Evolutionary conservation across 1,140 invertebrate species (phyloP).

Genomic region (Pemphigus obesinymphae): DNA sequence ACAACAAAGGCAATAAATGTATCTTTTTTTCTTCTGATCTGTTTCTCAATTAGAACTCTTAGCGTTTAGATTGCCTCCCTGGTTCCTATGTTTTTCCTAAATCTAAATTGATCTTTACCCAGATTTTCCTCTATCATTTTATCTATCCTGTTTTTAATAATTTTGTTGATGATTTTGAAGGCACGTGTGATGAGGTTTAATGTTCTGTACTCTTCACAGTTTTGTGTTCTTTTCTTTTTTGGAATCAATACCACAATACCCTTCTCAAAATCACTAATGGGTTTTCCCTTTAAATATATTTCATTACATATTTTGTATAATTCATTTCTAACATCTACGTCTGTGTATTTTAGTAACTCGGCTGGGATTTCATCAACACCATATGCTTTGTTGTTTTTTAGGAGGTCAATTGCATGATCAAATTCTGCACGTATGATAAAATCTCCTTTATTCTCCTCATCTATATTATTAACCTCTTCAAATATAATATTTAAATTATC

Average conservation of each 20-base stretch:
- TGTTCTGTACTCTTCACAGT: constrained; percentile 20
- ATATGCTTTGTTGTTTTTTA: constrained; percentile 17
- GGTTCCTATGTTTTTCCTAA: too few species aligned
- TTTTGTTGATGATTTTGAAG: constrained; percentile 29
- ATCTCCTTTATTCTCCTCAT: constrained; percentile 26
- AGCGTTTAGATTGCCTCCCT: too few species aligned
- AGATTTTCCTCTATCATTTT: constrained; percentile 20
- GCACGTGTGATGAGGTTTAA: constrained; percentile 15
- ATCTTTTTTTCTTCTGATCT: background rate
- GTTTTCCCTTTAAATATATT: constrained; percentile 39
- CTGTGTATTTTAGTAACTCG: background rate
- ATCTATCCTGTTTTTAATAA: constrained; percentile 1
- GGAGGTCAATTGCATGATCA: background rate
- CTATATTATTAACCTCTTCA: constrained; percentile 38
- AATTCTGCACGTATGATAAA: background rate
- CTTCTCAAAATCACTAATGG: constrained; percentile 40
- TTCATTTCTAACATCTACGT: background rate
- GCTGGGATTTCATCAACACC: constrained; percentile 32
- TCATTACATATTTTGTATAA: constrained; percentile 34
- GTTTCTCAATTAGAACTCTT: too few species aligned
- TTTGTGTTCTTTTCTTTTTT: constrained; percentile 19
- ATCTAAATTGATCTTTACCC: background rate
- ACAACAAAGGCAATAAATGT: background rate
- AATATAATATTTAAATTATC: constrained; percentile 40
- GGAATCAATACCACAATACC: constrained; percentile 23